A percentile compares a stretch with the other conserved stretches of the same genome.
Evolutionary conservation across 92 coral and sea anemone species (phyloP).

Genomic region (Nematostella vectensis): DNA sequence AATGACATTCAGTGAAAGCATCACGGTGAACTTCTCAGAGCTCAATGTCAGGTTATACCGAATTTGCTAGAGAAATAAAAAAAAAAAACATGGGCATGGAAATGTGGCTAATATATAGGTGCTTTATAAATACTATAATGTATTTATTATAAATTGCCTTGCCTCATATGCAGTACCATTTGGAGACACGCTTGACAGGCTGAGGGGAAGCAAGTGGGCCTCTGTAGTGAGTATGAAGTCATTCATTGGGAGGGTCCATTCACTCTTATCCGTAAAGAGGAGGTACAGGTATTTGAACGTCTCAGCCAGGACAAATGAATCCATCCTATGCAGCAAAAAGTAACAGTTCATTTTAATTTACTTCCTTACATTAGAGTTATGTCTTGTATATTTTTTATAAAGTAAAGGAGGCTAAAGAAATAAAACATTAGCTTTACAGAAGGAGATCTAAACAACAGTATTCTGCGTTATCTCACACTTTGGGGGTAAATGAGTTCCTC

Average conservation of each 20-base stretch:
- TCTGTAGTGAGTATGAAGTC: slow-evolving; percentile 95
- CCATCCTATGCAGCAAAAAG: slow-evolving; percentile 59
- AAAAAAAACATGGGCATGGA: too few species aligned
- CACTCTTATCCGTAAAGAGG: slow-evolving; percentile 73
- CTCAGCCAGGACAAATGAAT: slow-evolving; percentile 93
- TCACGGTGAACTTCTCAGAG: too few species aligned
- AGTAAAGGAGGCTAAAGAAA: background rate
- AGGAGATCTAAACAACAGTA: too few species aligned
- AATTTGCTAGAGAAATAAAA: too few species aligned
- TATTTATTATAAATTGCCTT: background rate
- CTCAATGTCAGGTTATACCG: too few species aligned
- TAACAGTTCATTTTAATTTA: too few species aligned
- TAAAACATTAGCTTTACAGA: too few species aligned
- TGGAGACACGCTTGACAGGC: slow-evolving; percentile 59
- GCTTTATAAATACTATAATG: too few species aligned
- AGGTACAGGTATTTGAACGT: slow-evolving; percentile 91
- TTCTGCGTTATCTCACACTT: too few species aligned
- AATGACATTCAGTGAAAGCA: too few species aligned
- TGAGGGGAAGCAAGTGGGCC: slow-evolving; percentile 90
- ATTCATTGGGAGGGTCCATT: slow-evolving; percentile 61
- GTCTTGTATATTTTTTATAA: background rate
- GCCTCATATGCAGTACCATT: slow-evolving; percentile 76
- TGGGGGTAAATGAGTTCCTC: too few species aligned
- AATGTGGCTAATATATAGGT: too few species aligned
- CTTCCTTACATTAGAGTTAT: background rate